Conservation (phyloP, 2,888 invertebrate species). For the Phortica okadai region DNA sequence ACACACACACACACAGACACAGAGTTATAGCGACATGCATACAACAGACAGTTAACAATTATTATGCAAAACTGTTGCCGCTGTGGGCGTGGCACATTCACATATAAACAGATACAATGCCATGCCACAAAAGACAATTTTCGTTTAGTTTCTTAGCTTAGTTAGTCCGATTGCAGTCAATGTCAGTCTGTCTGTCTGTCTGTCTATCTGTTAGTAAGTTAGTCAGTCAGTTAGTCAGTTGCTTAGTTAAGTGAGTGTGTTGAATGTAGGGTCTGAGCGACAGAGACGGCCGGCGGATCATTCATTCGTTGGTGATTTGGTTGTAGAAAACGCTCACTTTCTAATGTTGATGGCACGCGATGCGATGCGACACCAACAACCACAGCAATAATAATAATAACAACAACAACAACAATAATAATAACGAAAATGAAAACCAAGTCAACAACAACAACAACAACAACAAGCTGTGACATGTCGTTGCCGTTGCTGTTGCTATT, state of each 20-base stretch:
- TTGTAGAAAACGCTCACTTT: slow-evolving; percentile 3
- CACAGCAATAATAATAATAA: neutral
- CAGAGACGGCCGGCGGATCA: too few species aligned
- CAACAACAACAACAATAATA: neutral
- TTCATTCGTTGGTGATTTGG: neutral
- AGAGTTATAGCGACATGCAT: neutral
- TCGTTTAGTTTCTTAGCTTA: neutral
- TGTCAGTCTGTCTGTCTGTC: neutral
- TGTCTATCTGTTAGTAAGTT: neutral
- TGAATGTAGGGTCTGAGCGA: too few species aligned
- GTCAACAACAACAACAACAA: neutral
- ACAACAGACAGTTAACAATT: neutral
- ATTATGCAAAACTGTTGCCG: slow-evolving; percentile 11
- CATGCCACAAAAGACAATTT: neutral
- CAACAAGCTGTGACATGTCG: neutral
- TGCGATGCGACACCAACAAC: neutral
- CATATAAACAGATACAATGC: neutral
- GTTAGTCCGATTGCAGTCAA: neutral
- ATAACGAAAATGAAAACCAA: neutral
- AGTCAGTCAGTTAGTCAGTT: neutral
- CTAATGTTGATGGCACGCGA: slow-evolving; percentile 23
- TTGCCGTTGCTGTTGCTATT: neutral
- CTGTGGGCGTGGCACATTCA: slow-evolving; percentile 9
- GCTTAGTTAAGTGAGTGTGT: too few species aligned
- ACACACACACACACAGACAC: neutral